Percentiles rank a stretch among this genome's conserved stretches.
Evolutionary conservation across 2,113 vertebrate genomes (phyloP).

Genomic region (Delphinapterus leucas): DNA sequence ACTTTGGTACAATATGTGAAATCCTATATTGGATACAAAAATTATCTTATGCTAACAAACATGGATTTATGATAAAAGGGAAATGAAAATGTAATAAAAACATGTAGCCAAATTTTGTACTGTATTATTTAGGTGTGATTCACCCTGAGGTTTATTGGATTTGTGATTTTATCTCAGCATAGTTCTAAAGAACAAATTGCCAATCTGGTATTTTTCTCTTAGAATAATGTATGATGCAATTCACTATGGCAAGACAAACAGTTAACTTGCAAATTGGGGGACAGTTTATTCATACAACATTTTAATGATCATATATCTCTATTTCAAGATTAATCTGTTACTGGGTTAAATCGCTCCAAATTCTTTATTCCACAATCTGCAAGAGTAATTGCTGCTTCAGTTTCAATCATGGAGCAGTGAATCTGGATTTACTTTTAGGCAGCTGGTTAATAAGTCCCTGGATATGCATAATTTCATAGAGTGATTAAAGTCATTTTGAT

Average conservation of each 20-base stretch:
- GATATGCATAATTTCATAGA: constrained; percentile 53
- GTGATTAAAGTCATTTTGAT: constrained; percentile 65
- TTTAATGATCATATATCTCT: constrained; percentile 69
- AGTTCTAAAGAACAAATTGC: constrained; percentile 56
- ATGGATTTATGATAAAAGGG: constrained; percentile 41
- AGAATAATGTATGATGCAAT: constrained; percentile 21
- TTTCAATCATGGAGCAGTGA: constrained; percentile 67
- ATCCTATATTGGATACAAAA: not conserved
- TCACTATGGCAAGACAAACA: constrained; percentile 56
- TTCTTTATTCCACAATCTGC: constrained; percentile 54
- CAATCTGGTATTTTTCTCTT: constrained; percentile 47
- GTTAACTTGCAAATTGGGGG: constrained; percentile 54
- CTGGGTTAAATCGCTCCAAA: constrained; percentile 68
- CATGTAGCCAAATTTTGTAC: constrained; percentile 3
- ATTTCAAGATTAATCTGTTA: constrained; percentile 69
- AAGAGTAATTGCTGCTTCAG: constrained; percentile 66
- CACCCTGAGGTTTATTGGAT: constrained; percentile 32
- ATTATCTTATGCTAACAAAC: not conserved
- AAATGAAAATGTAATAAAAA: constrained; percentile 5
- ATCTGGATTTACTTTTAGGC: constrained; percentile 68
- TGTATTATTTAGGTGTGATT: constrained; percentile 22
- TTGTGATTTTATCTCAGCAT: constrained; percentile 44
- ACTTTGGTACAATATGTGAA: not conserved
- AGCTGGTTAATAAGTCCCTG: constrained; percentile 69
- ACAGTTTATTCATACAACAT: constrained; percentile 39